These are phyloP conservation scores for Montipora efflorescens DNA, from an alignment of 64 coral and sea anemone species.

Conservation along the genomic window DNA sequence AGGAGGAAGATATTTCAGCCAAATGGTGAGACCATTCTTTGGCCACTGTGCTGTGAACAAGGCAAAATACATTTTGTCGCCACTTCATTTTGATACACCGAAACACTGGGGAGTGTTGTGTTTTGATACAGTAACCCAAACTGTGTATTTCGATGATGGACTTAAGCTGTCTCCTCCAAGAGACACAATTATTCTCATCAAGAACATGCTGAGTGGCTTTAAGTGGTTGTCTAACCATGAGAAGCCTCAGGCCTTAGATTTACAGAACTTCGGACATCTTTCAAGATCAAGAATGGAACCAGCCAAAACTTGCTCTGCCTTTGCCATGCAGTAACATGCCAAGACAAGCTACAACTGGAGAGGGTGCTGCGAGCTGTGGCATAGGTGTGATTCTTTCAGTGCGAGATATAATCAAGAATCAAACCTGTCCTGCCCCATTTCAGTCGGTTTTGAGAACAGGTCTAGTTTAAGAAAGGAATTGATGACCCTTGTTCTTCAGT, in stretches of 20 bases:
- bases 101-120: conserved; percentile 7
- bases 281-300: neutral
- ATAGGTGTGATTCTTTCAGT: conserved; percentile 7
- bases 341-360: neutral
- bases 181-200: neutral
- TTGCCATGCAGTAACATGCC: conserved; percentile 13
- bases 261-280: neutral
- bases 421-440: neutral
- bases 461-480: neutral
- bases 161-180: conserved; percentile 5
- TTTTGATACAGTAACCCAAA: neutral
- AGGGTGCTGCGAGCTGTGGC: conserved; percentile 27
- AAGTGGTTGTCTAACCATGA: neutral
- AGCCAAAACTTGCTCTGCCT: neutral
- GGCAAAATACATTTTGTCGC: neutral
- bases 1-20: neutral
- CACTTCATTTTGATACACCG: neutral
- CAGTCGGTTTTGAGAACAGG: neutral
- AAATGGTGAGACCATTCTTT: neutral
- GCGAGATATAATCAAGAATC: neutral
- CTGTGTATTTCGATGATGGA: conserved; percentile 27
- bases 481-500: neutral
- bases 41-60: neutral
- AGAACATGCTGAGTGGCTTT: conserved; percentile 14
- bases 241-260: no score